Percentiles rank a stretch among this genome's conserved stretches.
Evolutionary conservation across 2,797 vertebrate species (phyloP).

Genomic region (Cynodonichthys magdalenae): DNA sequence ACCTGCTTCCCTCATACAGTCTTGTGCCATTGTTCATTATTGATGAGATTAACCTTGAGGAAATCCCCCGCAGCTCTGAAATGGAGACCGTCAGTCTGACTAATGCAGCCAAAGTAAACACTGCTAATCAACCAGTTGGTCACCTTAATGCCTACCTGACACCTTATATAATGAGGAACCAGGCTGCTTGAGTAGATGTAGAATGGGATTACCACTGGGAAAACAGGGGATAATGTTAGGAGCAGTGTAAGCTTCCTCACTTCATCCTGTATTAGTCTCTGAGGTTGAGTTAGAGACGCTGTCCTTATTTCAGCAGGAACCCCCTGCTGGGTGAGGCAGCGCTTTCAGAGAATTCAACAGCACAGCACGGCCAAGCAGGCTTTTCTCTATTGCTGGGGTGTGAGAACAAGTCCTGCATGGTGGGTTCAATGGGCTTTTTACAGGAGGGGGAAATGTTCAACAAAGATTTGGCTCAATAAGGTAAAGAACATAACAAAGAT

Average conservation of each 20-base stretch:
- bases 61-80: constrained; percentile 65
- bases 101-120: constrained; percentile 73
- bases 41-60: constrained; percentile 71
- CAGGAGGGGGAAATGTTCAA: constrained; percentile 21
- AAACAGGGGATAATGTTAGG: constrained; percentile 42
- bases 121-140: constrained; percentile 61
- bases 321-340: constrained; percentile 71
- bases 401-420: constrained; percentile 56
- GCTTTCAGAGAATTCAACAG: constrained; percentile 69
- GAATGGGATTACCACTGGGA: constrained; percentile 35
- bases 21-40: constrained; percentile 72
- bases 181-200: constrained; percentile 25
- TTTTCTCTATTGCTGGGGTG: constrained; percentile 41
- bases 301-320: constrained; percentile 69
- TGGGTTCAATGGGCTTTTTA: constrained; percentile 28
- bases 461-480: constrained; percentile 29
- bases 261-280: constrained; percentile 58
- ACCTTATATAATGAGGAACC: constrained; percentile 46
- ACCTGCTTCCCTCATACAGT: constrained; percentile 28
- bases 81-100: constrained; percentile 76
- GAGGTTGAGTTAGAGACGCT: constrained; percentile 45
- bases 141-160: constrained; percentile 36
- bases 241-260: constrained; percentile 50
- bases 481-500: constrained; percentile 16
- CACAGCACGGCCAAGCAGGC: constrained; percentile 43